Conservation (phyloP, 2,888 invertebrate genomes). For the Drosophila meridionalis region DNA sequence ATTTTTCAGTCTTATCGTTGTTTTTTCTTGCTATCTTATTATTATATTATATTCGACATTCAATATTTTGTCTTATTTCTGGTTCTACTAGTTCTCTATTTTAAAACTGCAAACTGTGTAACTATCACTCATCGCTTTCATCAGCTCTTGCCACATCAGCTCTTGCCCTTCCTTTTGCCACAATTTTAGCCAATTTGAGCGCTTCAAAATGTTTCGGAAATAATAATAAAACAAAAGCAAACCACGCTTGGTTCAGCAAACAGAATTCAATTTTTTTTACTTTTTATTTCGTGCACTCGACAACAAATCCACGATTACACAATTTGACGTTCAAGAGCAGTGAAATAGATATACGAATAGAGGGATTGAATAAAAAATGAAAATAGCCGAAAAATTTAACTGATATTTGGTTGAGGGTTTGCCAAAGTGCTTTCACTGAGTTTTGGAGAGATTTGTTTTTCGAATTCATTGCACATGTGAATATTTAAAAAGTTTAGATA, state of each 20-base stretch:
- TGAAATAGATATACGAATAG: not conserved
- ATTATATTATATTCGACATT: no score
- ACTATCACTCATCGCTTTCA: not conserved
- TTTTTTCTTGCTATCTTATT: no score
- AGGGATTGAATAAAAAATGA: not conserved
- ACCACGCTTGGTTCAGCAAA: not conserved
- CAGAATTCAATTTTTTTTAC: constrained; percentile 22
- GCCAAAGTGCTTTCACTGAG: not conserved
- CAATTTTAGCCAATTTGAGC: not conserved
- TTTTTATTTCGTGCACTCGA: constrained; percentile 16
- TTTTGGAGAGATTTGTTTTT: not conserved
- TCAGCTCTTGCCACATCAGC: no score
- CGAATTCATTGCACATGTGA: not conserved
- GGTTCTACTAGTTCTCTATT: not conserved
- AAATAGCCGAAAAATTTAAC: constrained; percentile 8
- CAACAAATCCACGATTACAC: constrained; percentile 24
- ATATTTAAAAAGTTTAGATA: not conserved
- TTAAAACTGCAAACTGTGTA: not conserved
- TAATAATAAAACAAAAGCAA: not conserved
- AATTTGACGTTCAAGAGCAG: constrained; percentile 12
- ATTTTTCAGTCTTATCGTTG: no score
- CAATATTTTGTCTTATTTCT: not conserved
- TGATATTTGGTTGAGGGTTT: not conserved
- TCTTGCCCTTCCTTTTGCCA: no score
- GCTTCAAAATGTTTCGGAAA: not conserved